These are phyloP conservation scores for Turritopsis rubra DNA, from an alignment of 30 jellyfish, hydroid and myxozoan genomes.

Conservation along the genomic window DNA sequence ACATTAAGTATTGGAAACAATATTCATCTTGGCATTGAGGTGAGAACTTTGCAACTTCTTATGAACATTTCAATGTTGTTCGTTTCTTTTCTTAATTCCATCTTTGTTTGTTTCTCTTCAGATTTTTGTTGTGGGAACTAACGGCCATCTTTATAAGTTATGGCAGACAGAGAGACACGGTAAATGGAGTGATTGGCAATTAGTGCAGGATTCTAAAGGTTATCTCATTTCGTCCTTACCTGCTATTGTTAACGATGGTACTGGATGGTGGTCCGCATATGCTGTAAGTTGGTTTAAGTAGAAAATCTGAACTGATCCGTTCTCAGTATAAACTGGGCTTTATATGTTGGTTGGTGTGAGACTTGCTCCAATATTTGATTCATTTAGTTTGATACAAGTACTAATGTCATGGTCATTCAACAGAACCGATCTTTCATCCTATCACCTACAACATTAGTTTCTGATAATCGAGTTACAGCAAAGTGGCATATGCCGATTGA, in stretches of 20 bases:
- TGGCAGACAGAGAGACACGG: conserved; percentile 85
- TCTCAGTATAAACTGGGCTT: not conserved
- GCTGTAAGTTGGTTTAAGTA: conserved; percentile 41
- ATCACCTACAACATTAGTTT: conserved; percentile 39
- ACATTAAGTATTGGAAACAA: conserved; percentile 73
- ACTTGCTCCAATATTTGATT: too few relatives aligned
- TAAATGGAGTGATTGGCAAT: conserved; percentile 69
- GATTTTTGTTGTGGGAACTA: conserved; percentile 63
- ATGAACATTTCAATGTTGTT: not conserved
- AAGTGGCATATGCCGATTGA: conserved; percentile 89
- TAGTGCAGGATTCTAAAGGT: conserved; percentile 42
- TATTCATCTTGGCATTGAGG: conserved; percentile 96
- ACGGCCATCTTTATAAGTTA: conserved; percentile 58
- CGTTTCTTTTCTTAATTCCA: not conserved
- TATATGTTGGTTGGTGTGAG: not conserved
- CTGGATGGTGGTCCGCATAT: conserved; percentile 97
- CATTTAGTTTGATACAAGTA: conserved; percentile 27
- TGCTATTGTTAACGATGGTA: conserved; percentile 53
- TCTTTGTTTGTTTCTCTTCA: not conserved
- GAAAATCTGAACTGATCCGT: not conserved
- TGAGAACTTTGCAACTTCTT: not conserved
- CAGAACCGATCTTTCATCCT: conserved; percentile 57
- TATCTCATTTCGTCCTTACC: conserved; percentile 56
- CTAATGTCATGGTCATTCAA: conserved; percentile 50
- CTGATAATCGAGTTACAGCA: conserved; percentile 44